phyloP scores from a whole-genome alignment of 2,888 invertebrate genomes.

The Xanthia togata region DNA sequence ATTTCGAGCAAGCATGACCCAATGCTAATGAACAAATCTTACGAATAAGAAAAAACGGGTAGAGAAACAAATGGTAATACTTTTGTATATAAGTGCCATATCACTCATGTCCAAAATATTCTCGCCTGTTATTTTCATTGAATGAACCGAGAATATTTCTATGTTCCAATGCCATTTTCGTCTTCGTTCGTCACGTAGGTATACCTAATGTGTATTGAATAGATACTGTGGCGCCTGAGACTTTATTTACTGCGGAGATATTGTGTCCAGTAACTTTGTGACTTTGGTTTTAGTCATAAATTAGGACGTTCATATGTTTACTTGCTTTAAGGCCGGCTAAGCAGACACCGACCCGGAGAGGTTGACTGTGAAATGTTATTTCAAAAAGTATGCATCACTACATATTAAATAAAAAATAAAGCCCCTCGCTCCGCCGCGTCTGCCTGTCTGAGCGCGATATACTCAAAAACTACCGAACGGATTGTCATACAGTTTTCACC shows the following conservation, averaged over 20 bases:
- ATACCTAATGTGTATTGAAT: slow-evolving; percentile 43
- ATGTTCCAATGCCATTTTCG: slow-evolving; percentile 39
- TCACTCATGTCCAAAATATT: slow-evolving; percentile 41
- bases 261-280: slow-evolving; percentile 7
- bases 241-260: slow-evolving; percentile 20
- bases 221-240: slow-evolving; percentile 14
- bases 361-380: not conserved
- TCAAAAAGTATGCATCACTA: not conserved
- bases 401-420: too few relatives aligned
- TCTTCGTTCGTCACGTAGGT: slow-evolving; percentile 36
- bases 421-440: too few relatives aligned
- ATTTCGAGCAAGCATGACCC: not conserved
- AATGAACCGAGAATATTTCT: slow-evolving; percentile 45
- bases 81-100: slow-evolving; percentile 36
- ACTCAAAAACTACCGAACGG: too few relatives aligned
- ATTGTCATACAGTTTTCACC: too few relatives aligned
- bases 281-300: not conserved
- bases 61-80: slow-evolving; percentile 2
- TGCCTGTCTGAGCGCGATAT: too few relatives aligned
- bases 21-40: slow-evolving; percentile 24
- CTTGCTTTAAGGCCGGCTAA: not conserved
- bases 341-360: not conserved
- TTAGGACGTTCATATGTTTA: not conserved
- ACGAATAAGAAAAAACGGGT: slow-evolving; percentile 1
- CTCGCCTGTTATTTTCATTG: slow-evolving; percentile 33